These are phyloP conservation scores for Silurus meridionalis DNA, from an alignment of 2,113 vertebrate species.

Conservation along the genomic window DNA sequence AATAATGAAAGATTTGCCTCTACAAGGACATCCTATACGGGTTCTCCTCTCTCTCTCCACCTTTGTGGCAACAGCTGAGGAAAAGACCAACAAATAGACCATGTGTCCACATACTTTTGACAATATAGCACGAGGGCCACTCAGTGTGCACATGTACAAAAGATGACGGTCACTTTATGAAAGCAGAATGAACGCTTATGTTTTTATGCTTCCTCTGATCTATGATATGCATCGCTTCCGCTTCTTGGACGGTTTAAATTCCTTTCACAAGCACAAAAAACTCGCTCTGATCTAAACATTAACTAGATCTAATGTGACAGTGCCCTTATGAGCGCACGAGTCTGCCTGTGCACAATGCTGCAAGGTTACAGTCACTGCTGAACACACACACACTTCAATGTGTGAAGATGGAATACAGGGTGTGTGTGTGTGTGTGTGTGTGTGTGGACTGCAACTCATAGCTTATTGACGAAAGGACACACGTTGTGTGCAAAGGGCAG, in stretches of 20 bases:
- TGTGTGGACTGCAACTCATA: not conserved
- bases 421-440: not conserved
- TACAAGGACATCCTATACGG: too few species aligned
- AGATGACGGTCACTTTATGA: not conserved
- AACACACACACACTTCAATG: not conserved
- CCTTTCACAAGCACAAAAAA: conserved; percentile 26
- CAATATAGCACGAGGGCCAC: not conserved
- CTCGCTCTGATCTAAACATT: conserved; percentile 9
- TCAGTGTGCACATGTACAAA: not conserved
- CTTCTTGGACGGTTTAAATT: not conserved
- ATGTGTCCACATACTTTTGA: not conserved
- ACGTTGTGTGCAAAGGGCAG: not conserved
- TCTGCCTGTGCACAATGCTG: conserved; percentile 2
- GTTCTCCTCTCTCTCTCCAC: too few species aligned
- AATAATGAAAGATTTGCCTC: too few species aligned
- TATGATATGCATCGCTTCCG: not conserved
- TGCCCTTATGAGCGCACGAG: conserved; percentile 21
- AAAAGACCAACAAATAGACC: not conserved
- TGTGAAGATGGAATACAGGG: not conserved
- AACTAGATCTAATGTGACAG: not conserved
- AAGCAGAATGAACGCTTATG: not conserved
- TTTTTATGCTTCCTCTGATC: not conserved
- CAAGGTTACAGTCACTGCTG: conserved; percentile 21
- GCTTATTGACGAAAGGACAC: not conserved
- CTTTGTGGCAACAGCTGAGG: not conserved